Conservation (phyloP, 2,113 vertebrate genomes). For the Delphinus delphis region DNA sequence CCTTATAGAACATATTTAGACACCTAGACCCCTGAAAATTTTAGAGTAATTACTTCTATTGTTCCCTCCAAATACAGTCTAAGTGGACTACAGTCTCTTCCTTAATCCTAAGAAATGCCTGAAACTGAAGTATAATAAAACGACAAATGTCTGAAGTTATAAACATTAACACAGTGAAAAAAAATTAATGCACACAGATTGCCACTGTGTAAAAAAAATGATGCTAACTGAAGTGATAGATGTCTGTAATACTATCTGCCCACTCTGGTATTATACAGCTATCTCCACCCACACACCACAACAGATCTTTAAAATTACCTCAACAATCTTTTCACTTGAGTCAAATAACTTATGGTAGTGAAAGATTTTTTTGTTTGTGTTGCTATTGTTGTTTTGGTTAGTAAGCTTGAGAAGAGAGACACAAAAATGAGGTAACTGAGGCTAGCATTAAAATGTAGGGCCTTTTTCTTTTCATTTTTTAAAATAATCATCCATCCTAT, state of each 20-base stretch:
- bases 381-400: not conserved
- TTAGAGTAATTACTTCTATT: constrained; percentile 2
- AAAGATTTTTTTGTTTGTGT: not conserved
- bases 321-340: constrained; percentile 15
- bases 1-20: constrained; percentile 45
- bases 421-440: constrained; percentile 16
- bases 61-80: not conserved
- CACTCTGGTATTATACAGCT: not conserved
- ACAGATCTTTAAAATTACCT: constrained; percentile 30
- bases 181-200: constrained; percentile 29
- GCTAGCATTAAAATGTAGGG: constrained; percentile 35
- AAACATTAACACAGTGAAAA: constrained; percentile 25
- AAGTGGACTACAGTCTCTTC: not conserved
- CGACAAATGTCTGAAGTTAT: constrained; percentile 40
- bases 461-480: not conserved
- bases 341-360: not conserved
- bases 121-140: constrained; percentile 38
- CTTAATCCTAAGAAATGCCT: constrained; percentile 44
- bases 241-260: not conserved
- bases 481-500: not conserved
- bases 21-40: not conserved
- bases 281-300: not conserved
- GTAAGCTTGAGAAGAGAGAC: constrained; percentile 29
- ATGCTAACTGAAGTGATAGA: constrained; percentile 2
- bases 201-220: constrained; percentile 5